Evolutionary conservation across 2,888 invertebrate genomes (phyloP).

Genomic region (Melanostoma mellinum): DNA sequence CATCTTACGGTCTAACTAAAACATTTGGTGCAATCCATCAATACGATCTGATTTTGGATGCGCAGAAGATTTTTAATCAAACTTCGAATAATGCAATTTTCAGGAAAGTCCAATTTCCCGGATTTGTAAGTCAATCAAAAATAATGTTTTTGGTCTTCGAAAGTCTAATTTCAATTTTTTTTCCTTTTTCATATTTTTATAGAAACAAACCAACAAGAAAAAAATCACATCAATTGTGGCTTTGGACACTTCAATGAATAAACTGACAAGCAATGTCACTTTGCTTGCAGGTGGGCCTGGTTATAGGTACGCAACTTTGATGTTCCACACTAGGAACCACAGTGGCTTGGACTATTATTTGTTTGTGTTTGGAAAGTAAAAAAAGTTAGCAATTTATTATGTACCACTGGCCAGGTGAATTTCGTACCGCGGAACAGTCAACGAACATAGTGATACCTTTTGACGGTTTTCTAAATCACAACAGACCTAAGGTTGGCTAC

Average conservation of each 20-base stretch:
- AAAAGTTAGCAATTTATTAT: neutral
- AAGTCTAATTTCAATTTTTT: neutral
- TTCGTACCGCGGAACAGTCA: too few species aligned
- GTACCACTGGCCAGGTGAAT: too few species aligned
- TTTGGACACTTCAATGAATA: neutral
- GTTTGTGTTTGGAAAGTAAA: neutral
- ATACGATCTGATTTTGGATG: neutral
- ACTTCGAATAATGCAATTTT: neutral
- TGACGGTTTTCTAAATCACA: too few species aligned
- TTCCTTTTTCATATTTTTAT: neutral
- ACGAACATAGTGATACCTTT: too few species aligned
- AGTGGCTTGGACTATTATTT: neutral
- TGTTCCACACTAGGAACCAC: neutral
- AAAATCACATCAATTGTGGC: neutral
- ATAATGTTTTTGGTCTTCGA: too few species aligned
- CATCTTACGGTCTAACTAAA: neutral
- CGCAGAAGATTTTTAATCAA: neutral
- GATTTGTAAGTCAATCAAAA: constrained; percentile 3
- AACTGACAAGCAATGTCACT: neutral
- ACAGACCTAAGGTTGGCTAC: too few species aligned
- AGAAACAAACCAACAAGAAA: neutral
- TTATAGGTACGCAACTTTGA: neutral
- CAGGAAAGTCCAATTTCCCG: constrained; percentile 5
- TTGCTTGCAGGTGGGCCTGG: neutral
- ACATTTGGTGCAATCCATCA: neutral